Base-by-base conservation (phyloP, 2,113 vertebrate genomes). In the Pandion haliaetus region DNA sequence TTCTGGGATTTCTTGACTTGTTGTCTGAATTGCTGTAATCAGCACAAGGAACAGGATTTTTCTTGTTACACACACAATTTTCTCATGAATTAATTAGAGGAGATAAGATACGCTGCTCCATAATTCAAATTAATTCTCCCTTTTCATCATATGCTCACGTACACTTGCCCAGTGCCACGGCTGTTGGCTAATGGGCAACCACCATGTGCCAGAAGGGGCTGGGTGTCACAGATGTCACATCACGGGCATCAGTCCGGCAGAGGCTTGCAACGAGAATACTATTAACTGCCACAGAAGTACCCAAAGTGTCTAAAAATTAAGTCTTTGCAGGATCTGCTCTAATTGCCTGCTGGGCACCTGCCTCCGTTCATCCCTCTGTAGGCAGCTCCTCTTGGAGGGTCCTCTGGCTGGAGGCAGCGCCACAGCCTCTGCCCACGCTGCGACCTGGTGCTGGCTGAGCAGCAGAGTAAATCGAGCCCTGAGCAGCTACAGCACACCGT, bases 231-330 rank as follows among this genome's bases (percentile, higher is more conserved):
- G 29, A 69, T 5, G n/a, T 29, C 71, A 26, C 65, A 26, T 25
- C 65, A 49, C 0, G 0, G 49, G 8, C 1, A 0, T 11, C 82
- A 4, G 3, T 52, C 67, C 76, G 63, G 86, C 57, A 50, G 25
- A 79, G n/a, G 28, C 29, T 55, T 24, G 44, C 54, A 34, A 8
- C 6, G 15, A 74, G 9, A 78, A 57, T 12, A 4, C 10, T 10
- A 4, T 9, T 16, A 58, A 44, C 19, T 32, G 42, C 47, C 65
- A 63, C 49, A 50, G 81, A 44, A 89, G 45, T 18, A 59, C 61
- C 10, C 52, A 3, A 20, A 66, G 12, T 7, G 42, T 4, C 49
- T 14, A 17, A n/a, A 84, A 66, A 44, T 5, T 0, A 34, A 5
- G 11, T 8, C 69, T 66, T 17, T 23, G 40, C 42, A 44, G 59